Percentiles rank a stretch among this genome's conserved stretches.
phyloP scores from a whole-genome alignment of 2,797 vertebrate genomes.

The Xenentodon cancila region DNA sequence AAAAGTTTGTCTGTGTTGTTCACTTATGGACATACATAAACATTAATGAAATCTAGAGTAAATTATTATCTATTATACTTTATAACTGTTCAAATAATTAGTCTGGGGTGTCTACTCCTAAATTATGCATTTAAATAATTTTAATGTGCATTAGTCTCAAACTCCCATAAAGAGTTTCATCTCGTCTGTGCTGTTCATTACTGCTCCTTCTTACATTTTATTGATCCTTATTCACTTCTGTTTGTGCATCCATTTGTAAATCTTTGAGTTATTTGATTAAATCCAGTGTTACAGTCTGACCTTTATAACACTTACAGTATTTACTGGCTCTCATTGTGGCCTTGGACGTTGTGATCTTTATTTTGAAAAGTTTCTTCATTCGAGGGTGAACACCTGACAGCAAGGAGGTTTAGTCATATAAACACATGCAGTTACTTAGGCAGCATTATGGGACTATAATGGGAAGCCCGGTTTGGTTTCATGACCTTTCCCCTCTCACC shows the following conservation, averaged over 20 bases:
- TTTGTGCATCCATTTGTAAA: no score
- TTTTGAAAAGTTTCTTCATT: not conserved
- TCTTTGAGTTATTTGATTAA: no score
- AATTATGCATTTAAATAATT: not conserved
- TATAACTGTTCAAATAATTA: no score
- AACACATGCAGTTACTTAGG: slow-evolving; percentile 45
- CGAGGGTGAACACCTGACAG: slow-evolving; percentile 24
- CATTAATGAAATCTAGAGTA: no score
- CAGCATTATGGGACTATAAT: slow-evolving; percentile 34
- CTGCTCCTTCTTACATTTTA: no score
- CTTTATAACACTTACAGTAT: no score
- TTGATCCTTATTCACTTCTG: no score
- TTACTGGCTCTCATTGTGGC: no score
- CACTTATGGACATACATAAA: not conserved
- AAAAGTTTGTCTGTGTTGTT: not conserved
- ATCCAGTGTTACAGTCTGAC: no score
- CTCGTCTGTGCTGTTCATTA: not conserved
- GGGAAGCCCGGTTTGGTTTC: slow-evolving; percentile 43
- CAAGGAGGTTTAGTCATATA: slow-evolving; percentile 31
- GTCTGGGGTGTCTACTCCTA: no score
- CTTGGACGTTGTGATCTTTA: not conserved
- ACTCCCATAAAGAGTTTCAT: not conserved
- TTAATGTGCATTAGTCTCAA: not conserved
- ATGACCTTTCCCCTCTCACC: slow-evolving; percentile 50
- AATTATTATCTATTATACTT: no score